phyloP scores from a whole-genome alignment of 2,113 vertebrate species.

The Microtus montanus region DNA sequence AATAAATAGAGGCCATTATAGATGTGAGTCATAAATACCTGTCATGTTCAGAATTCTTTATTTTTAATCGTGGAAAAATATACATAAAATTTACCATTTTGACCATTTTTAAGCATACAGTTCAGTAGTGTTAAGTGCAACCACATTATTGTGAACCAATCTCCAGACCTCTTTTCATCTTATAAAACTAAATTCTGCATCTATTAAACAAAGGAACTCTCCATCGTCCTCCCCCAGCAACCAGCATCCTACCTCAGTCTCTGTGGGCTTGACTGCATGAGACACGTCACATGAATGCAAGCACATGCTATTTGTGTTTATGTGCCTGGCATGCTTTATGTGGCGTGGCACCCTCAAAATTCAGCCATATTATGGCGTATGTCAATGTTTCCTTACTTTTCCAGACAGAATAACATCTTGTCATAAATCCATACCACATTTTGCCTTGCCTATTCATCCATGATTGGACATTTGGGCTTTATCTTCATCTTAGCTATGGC shows the following conservation, averaged over 20 bases:
- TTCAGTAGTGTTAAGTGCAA: neutral
- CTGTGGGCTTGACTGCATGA: neutral
- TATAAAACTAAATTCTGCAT: neutral
- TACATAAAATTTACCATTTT: neutral
- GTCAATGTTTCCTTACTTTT: neutral
- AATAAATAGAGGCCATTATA: neutral
- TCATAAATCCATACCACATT: neutral
- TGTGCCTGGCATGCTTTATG: neutral
- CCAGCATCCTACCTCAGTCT: neutral
- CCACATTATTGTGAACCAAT: neutral
- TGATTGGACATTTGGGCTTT: neutral
- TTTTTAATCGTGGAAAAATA: conserved; percentile 48
- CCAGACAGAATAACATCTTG: neutral
- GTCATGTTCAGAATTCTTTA: neutral
- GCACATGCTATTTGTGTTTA: neutral
- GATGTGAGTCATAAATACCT: conserved; percentile 28
- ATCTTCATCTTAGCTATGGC: neutral
- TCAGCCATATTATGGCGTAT: neutral
- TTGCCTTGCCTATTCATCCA: neutral
- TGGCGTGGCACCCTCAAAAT: neutral
- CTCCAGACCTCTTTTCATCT: neutral
- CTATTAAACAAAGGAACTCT: neutral
- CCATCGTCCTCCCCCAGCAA: neutral
- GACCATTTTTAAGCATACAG: neutral
- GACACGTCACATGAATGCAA: neutral